Evolutionary conservation across 2,888 invertebrate species (phyloP), one percentile per base, ranked within the genome.

Genomic region (Dione vanillae): DNA sequence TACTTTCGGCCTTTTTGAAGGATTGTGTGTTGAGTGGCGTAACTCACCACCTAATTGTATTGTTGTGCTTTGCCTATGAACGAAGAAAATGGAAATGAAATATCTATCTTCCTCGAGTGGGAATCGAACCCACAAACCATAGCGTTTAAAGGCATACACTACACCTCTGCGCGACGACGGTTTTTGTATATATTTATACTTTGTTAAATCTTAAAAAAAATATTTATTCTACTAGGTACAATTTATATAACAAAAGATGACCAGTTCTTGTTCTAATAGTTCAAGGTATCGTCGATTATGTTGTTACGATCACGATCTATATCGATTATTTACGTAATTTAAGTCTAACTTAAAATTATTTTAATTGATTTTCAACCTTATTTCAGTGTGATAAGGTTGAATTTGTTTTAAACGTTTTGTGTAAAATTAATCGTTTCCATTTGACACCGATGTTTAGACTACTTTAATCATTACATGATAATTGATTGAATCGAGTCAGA

Each of bases 401-500:
- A 19, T 27, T 45, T 54, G 6, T 35, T 20, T 45, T 11, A 7
- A 27, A 37, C 14, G 49, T 12, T 16, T 47, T 27, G n/a, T 51
- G 41, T 9, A 56, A 49, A 40, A 69, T 58, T 65, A 56, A 56
- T 58, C 19, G 54, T n/a, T 64, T 54, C n/a, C 16, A 69, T 66
- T 70, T 66, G 70, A 70, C 66, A 70, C 59, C 65, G 59, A 70
- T 65, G 69, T 65, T 69, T 69, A 47, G 56, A 19, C 56, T 49
- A 69, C 40, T 69, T 69, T 40, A 47, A 65, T 69, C 19, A 40
- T 20, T 64, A 19, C 37, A 20, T 59, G 49, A 27, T 35, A 61
- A 61, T 61, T 61, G 61, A 61, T 45, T 45, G n/a, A 35, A 43
- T 43, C 27, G 14, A 43, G 43, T 27, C 10, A 9, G 16, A 27